phyloP scores from a whole-genome alignment of 2,888 invertebrate species.

The Dioctria rufipes region DNA sequence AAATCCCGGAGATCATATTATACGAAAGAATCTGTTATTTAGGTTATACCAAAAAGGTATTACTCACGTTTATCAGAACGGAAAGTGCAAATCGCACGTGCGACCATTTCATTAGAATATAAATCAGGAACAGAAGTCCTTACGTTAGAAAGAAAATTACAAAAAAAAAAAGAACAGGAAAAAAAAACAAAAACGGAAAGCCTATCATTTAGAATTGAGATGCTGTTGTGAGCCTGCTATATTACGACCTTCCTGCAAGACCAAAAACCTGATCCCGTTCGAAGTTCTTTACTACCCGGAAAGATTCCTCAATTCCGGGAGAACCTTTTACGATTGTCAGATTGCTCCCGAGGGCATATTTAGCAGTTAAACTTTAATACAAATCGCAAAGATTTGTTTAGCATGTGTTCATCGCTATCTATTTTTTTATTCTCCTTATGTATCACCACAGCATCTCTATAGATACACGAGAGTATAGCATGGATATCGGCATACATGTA shows the following conservation, averaged over 20 bases:
- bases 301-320: slow-evolving; percentile 25
- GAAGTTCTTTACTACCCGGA: slow-evolving; percentile 19
- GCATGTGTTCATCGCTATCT: slow-evolving; percentile 41
- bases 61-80: too few species aligned
- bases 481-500: background rate
- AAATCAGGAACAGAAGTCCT: slow-evolving; percentile 28
- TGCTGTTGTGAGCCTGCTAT: slow-evolving; percentile 7
- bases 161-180: background rate
- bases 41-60: too few species aligned
- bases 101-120: slow-evolving; percentile 35
- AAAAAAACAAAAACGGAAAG: background rate
- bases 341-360: slow-evolving; percentile 56
- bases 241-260: slow-evolving; percentile 15
- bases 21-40: too few species aligned
- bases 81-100: slow-evolving; percentile 21
- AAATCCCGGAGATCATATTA: too few species aligned
- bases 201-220: slow-evolving; percentile 39
- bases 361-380: slow-evolving; percentile 57
- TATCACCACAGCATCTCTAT: background rate
- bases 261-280: slow-evolving; percentile 42
- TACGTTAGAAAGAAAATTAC: too few species aligned
- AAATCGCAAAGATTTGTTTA: slow-evolving; percentile 55
- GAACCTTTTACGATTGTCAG: slow-evolving; percentile 52
- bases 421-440: too few species aligned
- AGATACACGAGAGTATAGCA: too few species aligned